Evolutionary conservation across 2,113 vertebrate species (phyloP), one percentile per base, ranked within the genome.

Genomic region (Bubo blakistoni): DNA sequence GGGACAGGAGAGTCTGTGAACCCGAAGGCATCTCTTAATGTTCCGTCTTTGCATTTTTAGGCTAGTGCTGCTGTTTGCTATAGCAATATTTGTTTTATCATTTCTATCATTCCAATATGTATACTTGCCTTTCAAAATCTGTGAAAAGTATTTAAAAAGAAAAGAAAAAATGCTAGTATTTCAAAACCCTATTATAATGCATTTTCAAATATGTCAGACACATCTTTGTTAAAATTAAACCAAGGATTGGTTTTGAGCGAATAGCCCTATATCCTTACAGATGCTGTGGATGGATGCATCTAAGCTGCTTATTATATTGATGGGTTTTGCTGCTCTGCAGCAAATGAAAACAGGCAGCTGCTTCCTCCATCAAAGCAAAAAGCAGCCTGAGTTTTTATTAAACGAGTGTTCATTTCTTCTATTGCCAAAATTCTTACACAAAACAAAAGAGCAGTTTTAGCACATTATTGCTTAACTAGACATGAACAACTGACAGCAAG

Each of bases 261-360:
- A 98, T 98, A 98, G 98, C 98, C 98, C 98, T 98, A 98, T 98
- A 98, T 98, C 98, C 98, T 98, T 98, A 98, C 98, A 98, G 98
- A 98, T 98, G 98, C 99, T 98, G 98, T 99, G 99, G 99, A 99
- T 99, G 98, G 98, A 98, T 98, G 98, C 98, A 99, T 98, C 98
- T 99, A 99, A 99, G 99, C 99, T 98, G 99, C 99, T 99, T 99
- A 99, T 99, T 99, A 99, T 99, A 99, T 99, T 98, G 99, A 99
- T 99, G 98, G 98, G 98, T 98, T 98, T 99, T 99, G 98, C 98
- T 98, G 97, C 98, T 98, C 98, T 98, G 98, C 98, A 98, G 98
- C 98, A 98, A 98, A 98, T 98, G 98, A 98, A 98, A 98, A 98
- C 98, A 98, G 98, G 97, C 98, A 98, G 98, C 98, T 98, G 98